Evolutionary conservation across 2,888 invertebrate species (phyloP), one percentile per base, ranked within the genome.

Genomic region (Parascotia fuliginaria): DNA sequence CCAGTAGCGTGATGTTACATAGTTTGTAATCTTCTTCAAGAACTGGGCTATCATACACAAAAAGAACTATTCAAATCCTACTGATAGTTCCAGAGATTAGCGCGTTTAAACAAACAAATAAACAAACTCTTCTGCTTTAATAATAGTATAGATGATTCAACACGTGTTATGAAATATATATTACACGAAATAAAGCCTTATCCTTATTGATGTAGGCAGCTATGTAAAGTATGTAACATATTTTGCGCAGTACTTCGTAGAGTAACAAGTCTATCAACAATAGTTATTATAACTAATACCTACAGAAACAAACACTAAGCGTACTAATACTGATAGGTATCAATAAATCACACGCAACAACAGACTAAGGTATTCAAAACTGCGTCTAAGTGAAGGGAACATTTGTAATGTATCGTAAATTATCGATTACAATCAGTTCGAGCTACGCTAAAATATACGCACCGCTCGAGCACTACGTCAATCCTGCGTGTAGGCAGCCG

Each of bases 391-490:
- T 68, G 75, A 77, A 77, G 73, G 73, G 74, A 71, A 73, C 67
- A 70, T 70, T 69, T 63, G 66, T 75, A 73, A 73, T 72, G 65
- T 67, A 70, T 72, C 70, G 73, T 80, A 80, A 79, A 81, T 79
- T 70, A 65, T 70, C 69, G 76, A 79, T 79, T 77, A 77, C 68
- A 57, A 80, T 81, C 77, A 70, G 72, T 72, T 73, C 65, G 63
- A 60, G 58, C 65, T 61, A 64, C 72, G 73, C 75, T 71, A 75
- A 75, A 69, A 77, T 75, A 50, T 55, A 45, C 46, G 48, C 49
- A 55, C 41, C 46, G 27, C 14, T 14, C 29, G 32, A 57, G 49
- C 49, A 65, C 49, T 60, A 44, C 33, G 56, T 60, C 55, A 58
- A 47, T 55, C 52, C 46, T 36, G 51, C 60, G 62, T 70, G 67